Base-by-base conservation (phyloP, 2,113 vertebrate genomes). In the Apodemus sylvaticus region DNA sequence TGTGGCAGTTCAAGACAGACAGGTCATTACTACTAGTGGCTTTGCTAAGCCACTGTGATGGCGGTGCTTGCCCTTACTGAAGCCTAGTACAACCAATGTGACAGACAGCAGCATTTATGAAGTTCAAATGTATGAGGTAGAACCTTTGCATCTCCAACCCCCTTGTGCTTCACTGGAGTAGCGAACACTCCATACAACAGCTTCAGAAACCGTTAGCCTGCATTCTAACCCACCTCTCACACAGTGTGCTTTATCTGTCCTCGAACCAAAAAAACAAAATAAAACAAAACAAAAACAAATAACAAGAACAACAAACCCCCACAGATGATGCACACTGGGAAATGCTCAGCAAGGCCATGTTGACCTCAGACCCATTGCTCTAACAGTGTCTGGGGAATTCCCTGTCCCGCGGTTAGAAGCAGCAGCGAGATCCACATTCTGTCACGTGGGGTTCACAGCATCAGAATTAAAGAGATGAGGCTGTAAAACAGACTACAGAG, bases 361-460 rank as follows among this genome's bases (percentile, higher is more conserved):
- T 81, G 70, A 88, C 17, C 34, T 12, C 1, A 64, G 62, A 17
- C 68, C 39, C 45, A 6, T 42, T 0, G 13, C 53, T 36, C 62
- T 31, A 1, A 13, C 45, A 79, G n/a, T 45, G 45, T 20, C 11
- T 6, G 24, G 3, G 16, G 55, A 1, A 10, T 48, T 29, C 26
- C 22, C 19, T 17, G n/a, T 13, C 66, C 66, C 9, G 24, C 36
- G 51, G 39, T 4, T 11, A 39, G n/a, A 48, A 51, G 51, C 31
- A 29, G 71, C 66, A 4, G 13, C 36, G 0, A 0, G 1, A 26
- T 11, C 55, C 0, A 4, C 66, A 53, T 29, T 78, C 45, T 0
- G 16, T 92, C 85, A 42, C 11, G 17, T 4, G 7, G 29, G 55
- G 71, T 14, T 68, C 77, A 24, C 55, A 24, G 45, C 85, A 12